Evolutionary conservation across 2,797 vertebrate genomes (phyloP), one percentile per base, ranked within the genome.

Genomic region (Eutrigla gurnardus): DNA sequence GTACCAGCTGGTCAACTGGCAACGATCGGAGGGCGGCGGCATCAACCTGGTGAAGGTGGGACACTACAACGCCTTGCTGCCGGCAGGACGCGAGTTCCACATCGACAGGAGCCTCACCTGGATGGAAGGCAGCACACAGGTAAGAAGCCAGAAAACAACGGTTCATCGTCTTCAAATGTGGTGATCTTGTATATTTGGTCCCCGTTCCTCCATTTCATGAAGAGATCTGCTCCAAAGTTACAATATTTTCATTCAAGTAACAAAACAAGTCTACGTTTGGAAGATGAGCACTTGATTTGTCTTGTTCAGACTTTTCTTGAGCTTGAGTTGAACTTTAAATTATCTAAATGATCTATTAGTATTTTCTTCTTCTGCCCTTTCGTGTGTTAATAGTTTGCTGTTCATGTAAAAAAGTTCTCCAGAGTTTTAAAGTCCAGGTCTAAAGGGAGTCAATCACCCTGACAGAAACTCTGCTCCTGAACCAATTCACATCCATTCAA

Each of bases 1-100:
- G 3, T 95, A 95, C 55, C 93, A 94, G 55, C 59, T 95, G 32
- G 86, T 95, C 32, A 95, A 95, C 86, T 95, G 93, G 94, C 92
- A 94, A 62, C 71, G 47, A 69, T 78, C 9, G 35, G 15, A 75
- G 36, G 82, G 67, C 62, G 89, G 91, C 5, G 47, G 57, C 15
- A 69, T 88, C 40, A 40, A 85, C 32, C 63, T 94, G 60, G 86
- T 91, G 35, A 92, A 89, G 39, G 93, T 93, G 1, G 94, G 94
- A 0, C 65, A 75, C 13, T 94, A 94, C 43, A 88, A 94, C 75
- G 90, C 89, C 2, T 91, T 91, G 12, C 81, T 88, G 39, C 83
- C 77, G 0, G 65, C 57, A 36, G 90, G 92, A 33, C 83, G 88
- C 57, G 85, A 90, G 83, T 89, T 94, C 37, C 47, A 0, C 3